A percentile compares a stretch with the other conserved stretches of the same genome.
These are phyloP conservation scores for Monoplex corrugatus DNA, from an alignment of 2,888 invertebrate species.

Conservation along the genomic window DNA sequence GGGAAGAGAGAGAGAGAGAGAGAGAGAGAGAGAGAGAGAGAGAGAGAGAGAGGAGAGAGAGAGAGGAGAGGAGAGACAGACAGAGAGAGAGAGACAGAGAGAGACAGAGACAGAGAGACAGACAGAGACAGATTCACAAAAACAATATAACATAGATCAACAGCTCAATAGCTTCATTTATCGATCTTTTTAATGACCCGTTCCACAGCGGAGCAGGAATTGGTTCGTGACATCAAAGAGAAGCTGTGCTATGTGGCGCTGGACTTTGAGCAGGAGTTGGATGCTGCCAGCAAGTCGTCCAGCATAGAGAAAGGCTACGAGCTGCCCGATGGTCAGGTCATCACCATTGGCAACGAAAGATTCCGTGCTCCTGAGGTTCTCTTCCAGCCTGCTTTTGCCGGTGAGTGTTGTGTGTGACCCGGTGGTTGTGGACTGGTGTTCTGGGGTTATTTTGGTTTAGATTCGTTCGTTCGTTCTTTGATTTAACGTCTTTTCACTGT, in stretches of 20 bases:
- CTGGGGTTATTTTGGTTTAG: neutral
- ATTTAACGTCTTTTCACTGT: too few relatives aligned
- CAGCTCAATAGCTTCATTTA: too few relatives aligned
- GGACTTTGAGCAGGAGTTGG: slow-evolving; percentile 79
- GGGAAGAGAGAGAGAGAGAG: too few relatives aligned
- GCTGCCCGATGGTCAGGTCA: slow-evolving; percentile 76
- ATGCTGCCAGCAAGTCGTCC: slow-evolving; percentile 69
- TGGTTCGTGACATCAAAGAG: slow-evolving; percentile 75
- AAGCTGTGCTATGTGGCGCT: slow-evolving; percentile 82
- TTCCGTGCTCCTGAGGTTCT: slow-evolving; percentile 66
- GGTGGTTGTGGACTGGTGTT: too few relatives aligned
- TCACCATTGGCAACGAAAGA: slow-evolving; percentile 77
- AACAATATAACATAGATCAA: too few relatives aligned
- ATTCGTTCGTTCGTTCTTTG: too few relatives aligned
- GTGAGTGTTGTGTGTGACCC: slow-evolving; percentile 4
- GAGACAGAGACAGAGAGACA: too few relatives aligned
- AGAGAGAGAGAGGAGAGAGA: too few relatives aligned
- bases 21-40: too few relatives aligned
- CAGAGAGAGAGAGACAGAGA: too few relatives aligned
- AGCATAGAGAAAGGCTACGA: slow-evolving; percentile 76
- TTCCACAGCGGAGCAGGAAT: slow-evolving; percentile 67
- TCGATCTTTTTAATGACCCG: neutral
- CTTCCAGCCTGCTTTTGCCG: slow-evolving; percentile 65
- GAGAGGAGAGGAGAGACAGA: too few relatives aligned
- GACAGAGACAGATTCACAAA: too few relatives aligned